Base-by-base conservation (phyloP, 2,797 vertebrate genomes). In the Heliangelus exortis region DNA sequence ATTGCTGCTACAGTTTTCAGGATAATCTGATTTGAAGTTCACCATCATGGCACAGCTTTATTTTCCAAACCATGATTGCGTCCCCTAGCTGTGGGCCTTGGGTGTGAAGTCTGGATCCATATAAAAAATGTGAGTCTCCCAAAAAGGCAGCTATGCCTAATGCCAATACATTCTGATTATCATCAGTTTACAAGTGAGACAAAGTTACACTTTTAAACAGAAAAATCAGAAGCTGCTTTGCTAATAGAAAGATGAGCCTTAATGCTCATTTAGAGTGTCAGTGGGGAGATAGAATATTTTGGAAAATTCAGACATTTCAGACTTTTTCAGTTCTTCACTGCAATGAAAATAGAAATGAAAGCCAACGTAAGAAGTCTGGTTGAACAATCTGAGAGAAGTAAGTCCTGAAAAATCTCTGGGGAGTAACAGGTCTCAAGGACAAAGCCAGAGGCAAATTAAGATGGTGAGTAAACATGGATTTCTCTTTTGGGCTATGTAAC, bases 11-110 rank as follows among this genome's bases (percentile, higher is more conserved):
- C 78, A 31, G 4, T 87, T 93, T 87, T 67, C 68, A 48, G 47
- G 20, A 31, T 36, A 82, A 77, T 79, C 43, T 85, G 65, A 90
- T 89, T 84, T 85, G 72, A 87, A 82, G 36, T 59, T 93, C 55
- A 36, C 45, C 74, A 33, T 72, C 31, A 43, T 1, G 4, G n/a
- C 67, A 50, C 22, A 31, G 43, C 43, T 91, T 84, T 87, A 13
- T 68, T 92, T 94, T 87, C 87, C 41, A 77, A 86, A 88, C 77
- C 28, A 21, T 73, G 36, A 51, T 89, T 55, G 6, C 6, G 7
- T 66, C 47, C 28, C 7, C 34, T 83, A 84, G 67, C 62, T 11
- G 3, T 65, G 63, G 65, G 54, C 58, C 59, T 87, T 54, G 39
- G 43, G 28, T 87, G 61, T 45, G 54, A 86, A 57, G 34, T 86